Base-by-base conservation (phyloP, 2,888 invertebrate species). In the Ophonus ardosiacus region DNA sequence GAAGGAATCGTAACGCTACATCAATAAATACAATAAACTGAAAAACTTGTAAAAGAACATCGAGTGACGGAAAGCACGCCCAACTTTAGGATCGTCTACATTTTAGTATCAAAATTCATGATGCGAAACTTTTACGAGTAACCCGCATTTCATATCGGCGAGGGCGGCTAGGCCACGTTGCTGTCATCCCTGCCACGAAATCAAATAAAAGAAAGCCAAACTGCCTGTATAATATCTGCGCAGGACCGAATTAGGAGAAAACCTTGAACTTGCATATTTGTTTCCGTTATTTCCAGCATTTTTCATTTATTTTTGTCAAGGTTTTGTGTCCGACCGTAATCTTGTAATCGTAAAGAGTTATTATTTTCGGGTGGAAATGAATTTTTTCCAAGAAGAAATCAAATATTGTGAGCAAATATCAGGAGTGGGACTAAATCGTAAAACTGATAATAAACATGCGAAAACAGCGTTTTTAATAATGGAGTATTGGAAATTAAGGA, bases 31-130 rank as follows among this genome's bases (percentile, higher is more conserved):
- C 17, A 74, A 43, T 21, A 74, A 17, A 74, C 74, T 56, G 51
- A 74, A 24, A 74, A 74, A 74, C 43, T 51, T 74, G 56, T 51
- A 74, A 74, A 74, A 74, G 74, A n/a, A 18, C 21, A 18, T 18
- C 17, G 51, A 43, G 43, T 18, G 13, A 15, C 40, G n/a, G 13
- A n/a, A 13, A 31, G 8, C 68, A 68, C 24, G 51, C 74, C 51
- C 51, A n/a, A 40, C 40, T 21, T 43, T 13, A n/a, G 57, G 21
- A 79, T 79, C 57, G 56, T 59, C 57, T 79, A 57, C 57, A 59
- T 59, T 79, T 79, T 59, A 79, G 59, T 79, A 79, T 79, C 59
- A 79, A 79, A 79, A 79, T 79, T 79, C 79, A 79, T 79, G 79
- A 79, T 79, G 79, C 79, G 79, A 15, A 79, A 79, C 79, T 79